These are phyloP conservation scores for Calliopsis andreniformis DNA, from an alignment of 1,140 invertebrate genomes.

Conservation along the genomic window DNA sequence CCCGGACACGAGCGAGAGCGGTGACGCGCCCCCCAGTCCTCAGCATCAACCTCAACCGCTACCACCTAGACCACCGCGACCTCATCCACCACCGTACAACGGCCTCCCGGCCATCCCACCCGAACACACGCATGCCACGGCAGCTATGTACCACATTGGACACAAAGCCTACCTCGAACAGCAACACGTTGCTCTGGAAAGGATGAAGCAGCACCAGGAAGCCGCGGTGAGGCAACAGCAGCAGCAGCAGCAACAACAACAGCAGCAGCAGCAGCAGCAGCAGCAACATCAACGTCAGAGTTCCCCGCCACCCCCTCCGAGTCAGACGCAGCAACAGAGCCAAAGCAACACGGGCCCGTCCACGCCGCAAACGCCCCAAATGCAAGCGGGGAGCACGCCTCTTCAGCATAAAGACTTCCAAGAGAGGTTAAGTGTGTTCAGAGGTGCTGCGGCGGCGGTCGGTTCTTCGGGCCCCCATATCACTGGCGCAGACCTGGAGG, in stretches of 20 bases:
- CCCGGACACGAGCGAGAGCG: conserved; percentile 85
- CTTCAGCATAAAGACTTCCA: conserved; percentile 81
- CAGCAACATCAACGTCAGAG: conserved; percentile 80
- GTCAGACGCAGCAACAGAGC: conserved; percentile 77
- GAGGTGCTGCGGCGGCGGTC: conserved; percentile 68
- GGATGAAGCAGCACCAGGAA: conserved; percentile 83
- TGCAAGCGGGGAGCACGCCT: conserved; percentile 77
- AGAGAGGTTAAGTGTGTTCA: conserved; percentile 78
- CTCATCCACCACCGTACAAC: conserved; percentile 81
- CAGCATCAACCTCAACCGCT: conserved; percentile 79
- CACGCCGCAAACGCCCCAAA: conserved; percentile 71
- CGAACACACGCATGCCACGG: conserved; percentile 79
- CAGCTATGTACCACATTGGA: conserved; percentile 80
- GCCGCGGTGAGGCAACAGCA: conserved; percentile 77
- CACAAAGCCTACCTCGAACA: conserved; percentile 80
- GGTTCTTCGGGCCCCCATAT: conserved; percentile 83
- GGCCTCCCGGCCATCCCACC: conserved; percentile 83
- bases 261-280: conserved; percentile 72
- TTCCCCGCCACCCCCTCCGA: conserved; percentile 81
- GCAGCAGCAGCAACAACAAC: conserved; percentile 79
- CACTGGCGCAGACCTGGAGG: conserved; percentile 90
- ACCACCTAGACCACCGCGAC: conserved; percentile 83
- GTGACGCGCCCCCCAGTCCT: conserved; percentile 84
- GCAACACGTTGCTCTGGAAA: conserved; percentile 82
- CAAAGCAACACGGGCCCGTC: conserved; percentile 74